Conservation (phyloP, 2,113 vertebrate species). For the Toxotes chatareus region DNA sequence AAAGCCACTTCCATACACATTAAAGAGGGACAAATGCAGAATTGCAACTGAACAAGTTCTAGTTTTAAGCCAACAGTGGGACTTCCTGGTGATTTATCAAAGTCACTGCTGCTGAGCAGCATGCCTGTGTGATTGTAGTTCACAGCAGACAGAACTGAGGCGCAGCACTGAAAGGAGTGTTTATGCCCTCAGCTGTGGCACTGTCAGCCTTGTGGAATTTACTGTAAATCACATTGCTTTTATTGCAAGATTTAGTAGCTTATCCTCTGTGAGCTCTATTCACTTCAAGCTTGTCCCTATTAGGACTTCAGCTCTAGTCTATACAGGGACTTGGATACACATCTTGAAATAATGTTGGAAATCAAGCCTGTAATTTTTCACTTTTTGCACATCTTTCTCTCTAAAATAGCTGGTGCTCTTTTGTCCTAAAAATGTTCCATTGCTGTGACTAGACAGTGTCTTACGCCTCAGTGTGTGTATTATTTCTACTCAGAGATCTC, state of each 20-base stretch:
- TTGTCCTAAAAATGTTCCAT: slow-evolving; percentile 90
- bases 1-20: slow-evolving; percentile 99
- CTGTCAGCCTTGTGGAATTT: slow-evolving; percentile 99
- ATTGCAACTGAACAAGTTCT: slow-evolving; percentile 99
- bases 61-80: slow-evolving; percentile 99
- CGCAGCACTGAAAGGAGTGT: slow-evolving; percentile 96
- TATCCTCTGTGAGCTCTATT: slow-evolving; percentile 99
- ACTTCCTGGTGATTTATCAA: slow-evolving; percentile 99
- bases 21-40: slow-evolving; percentile 99
- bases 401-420: slow-evolving; percentile 71
- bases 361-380: slow-evolving; percentile 96
- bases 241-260: slow-evolving; percentile 99
- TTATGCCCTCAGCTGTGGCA: slow-evolving; percentile 99
- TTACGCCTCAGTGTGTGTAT: slow-evolving; percentile 86
- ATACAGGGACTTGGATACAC: slow-evolving; percentile 96
- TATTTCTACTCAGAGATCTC: slow-evolving; percentile 36
- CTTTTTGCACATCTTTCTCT: slow-evolving; percentile 81
- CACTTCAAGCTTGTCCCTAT: slow-evolving; percentile 99
- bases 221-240: slow-evolving; percentile 99
- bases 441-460: slow-evolving; percentile 88
- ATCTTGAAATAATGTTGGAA: slow-evolving; percentile 95
- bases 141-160: slow-evolving; percentile 95
- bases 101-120: slow-evolving; percentile 97
- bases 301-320: slow-evolving; percentile 97
- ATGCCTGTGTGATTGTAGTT: slow-evolving; percentile 96